These are phyloP conservation scores for Hapalemur alaotrensis DNA, from an alignment of 2,797 vertebrate genomes.

Conservation along the genomic window DNA sequence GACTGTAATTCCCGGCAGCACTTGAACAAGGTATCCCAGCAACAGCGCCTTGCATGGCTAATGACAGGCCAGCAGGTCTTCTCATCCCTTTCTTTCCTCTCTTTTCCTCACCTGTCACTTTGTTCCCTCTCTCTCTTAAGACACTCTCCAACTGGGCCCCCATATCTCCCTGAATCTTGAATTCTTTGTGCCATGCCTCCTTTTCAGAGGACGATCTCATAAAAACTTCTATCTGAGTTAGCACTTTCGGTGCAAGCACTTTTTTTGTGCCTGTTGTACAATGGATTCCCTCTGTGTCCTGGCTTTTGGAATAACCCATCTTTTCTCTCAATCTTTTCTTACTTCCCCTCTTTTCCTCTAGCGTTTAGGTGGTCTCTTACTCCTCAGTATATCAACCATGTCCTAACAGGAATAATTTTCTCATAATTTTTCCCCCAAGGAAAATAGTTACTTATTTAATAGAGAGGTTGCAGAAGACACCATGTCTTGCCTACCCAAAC, in stretches of 20 bases:
- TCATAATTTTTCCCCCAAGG: background rate
- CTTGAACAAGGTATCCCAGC: conserved; percentile 31
- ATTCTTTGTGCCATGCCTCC: background rate
- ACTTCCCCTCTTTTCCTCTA: background rate
- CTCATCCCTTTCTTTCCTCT: background rate
- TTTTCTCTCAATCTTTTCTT: background rate
- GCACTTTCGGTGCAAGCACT: background rate
- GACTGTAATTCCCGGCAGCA: background rate
- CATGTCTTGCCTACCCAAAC: background rate
- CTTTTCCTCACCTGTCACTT: background rate
- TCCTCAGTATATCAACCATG: background rate
- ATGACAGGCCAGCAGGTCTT: background rate
- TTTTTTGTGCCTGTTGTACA: background rate
- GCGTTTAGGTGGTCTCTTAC: background rate
- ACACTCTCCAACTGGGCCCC: background rate
- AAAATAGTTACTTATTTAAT: background rate
- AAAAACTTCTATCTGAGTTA: background rate
- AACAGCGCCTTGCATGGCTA: background rate
- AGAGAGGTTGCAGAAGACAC: background rate
- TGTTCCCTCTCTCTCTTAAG: background rate
- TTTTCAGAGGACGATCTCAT: background rate
- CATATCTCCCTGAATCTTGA: background rate
- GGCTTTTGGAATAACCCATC: background rate
- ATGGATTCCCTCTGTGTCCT: background rate
- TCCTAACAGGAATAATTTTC: background rate